Base-by-base conservation (phyloP, 2,797 vertebrate genomes). In the Hoplostethus mediterraneus region DNA sequence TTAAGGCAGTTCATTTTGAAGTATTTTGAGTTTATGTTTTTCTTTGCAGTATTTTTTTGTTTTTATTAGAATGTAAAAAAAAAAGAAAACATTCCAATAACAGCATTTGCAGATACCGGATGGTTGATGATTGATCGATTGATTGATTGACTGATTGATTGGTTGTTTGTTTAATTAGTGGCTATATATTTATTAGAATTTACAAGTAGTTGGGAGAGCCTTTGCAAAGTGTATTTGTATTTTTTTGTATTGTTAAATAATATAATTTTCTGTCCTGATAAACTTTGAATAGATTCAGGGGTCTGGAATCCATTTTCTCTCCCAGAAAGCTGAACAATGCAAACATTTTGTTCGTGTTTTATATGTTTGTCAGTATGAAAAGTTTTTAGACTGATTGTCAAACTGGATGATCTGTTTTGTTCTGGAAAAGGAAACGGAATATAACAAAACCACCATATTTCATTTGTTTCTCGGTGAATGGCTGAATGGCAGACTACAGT, bases 391-490 rank as follows among this genome's bases (percentile, higher is more conserved):
- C 42, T 44, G 42, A 44, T 21, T 21, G 2, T 14, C 11, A 30
- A 38, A 36, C 25, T 12, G 5, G 28, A 13, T 28, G 49, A 38
- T 88, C 83, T 84, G 89, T 90, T 87, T 86, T 93, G 75, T 82
- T 93, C 87, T 93, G 89, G 87, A 82, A 90, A 58, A 76, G 87
- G 82, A 90, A 58, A 76, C 71, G 60, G 62, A 63, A 71, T 61
- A 42, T 11, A 42, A 11, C 2, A 42, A 42, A 42, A 42, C 40
- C 40, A 42, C 11, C 11, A 11, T 42, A 42, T 42, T 42, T 12
- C 10, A 12, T 42, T 42, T 42, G 11, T 11, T 42, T 42, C 40
- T 42, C 4, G 10, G 3, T 42, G 10, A n/a, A n/a, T n/a, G n/a
- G n/a, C 10, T 6, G 6, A 42, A 42, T 11, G 10, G 12, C 40